phyloP scores from a whole-genome alignment of 2,888 invertebrate species.

The Globia sparganii region DNA sequence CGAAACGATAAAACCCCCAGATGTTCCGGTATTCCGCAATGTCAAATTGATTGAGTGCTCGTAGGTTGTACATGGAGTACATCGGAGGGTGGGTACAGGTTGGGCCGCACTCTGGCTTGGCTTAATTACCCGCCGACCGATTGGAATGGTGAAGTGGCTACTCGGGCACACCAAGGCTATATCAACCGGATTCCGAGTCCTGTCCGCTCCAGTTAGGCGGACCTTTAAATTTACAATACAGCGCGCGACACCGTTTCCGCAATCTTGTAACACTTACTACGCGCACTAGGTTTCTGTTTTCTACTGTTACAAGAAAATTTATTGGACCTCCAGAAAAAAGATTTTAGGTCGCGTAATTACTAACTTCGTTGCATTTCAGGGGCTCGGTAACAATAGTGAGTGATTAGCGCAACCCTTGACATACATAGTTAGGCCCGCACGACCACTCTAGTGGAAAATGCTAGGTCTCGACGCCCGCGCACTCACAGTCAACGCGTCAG shows the following conservation, averaged over 20 bases:
- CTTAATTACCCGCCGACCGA: slow-evolving; percentile 85
- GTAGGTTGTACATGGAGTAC: slow-evolving; percentile 64
- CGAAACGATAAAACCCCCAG: slow-evolving; percentile 40
- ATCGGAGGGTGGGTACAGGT: slow-evolving; percentile 75
- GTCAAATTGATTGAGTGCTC: slow-evolving; percentile 62
- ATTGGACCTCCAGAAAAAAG: slow-evolving; percentile 56
- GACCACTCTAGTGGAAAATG: slow-evolving; percentile 88
- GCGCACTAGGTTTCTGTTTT: slow-evolving; percentile 28
- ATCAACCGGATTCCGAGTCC: slow-evolving; percentile 88
- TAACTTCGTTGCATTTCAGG: slow-evolving; percentile 80
- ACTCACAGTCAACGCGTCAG: slow-evolving; percentile 57
- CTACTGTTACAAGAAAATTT: slow-evolving; percentile 25
- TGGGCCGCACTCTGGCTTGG: slow-evolving; percentile 76
- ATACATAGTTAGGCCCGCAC: slow-evolving; percentile 84
- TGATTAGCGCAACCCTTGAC: slow-evolving; percentile 89
- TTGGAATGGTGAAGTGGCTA: slow-evolving; percentile 89
- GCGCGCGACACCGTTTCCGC: slow-evolving; percentile 81
- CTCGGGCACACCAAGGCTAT: slow-evolving; percentile 87
- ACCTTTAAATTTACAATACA: slow-evolving; percentile 83
- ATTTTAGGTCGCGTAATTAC: slow-evolving; percentile 70
- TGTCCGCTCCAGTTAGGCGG: slow-evolving; percentile 88
- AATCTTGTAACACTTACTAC: slow-evolving; percentile 71
- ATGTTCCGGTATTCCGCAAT: slow-evolving; percentile 44
- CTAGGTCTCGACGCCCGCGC: slow-evolving; percentile 83
- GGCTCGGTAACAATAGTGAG: slow-evolving; percentile 84